A percentile compares a stretch with the other conserved stretches of the same genome.
Evolutionary conservation across 2,888 invertebrate genomes (phyloP).

Genomic region (Pheosia tremula): DNA sequence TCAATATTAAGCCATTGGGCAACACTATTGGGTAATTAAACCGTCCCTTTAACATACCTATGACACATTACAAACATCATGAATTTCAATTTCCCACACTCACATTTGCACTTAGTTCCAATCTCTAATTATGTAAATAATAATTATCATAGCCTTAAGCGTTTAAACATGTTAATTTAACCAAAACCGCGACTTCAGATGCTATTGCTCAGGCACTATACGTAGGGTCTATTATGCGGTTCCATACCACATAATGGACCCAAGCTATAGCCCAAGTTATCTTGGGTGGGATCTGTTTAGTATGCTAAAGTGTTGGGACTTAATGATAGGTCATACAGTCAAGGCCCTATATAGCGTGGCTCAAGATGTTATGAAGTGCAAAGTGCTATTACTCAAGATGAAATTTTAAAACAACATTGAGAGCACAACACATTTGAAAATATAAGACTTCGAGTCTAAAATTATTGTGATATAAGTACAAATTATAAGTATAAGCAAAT

Average conservation of each 20-base stretch:
- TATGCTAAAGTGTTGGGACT: constrained; percentile 28
- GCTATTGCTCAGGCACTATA: constrained; percentile 7
- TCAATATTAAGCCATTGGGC: too few relatives aligned
- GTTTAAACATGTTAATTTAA: constrained; percentile 57
- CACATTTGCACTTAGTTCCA: not conserved
- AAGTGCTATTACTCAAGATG: constrained; percentile 6
- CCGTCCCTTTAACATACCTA: too few relatives aligned
- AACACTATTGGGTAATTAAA: too few relatives aligned
- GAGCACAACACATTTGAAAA: too few relatives aligned
- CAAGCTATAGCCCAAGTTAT: constrained; percentile 35
- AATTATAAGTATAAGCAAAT: too few relatives aligned
- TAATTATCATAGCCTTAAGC: constrained; percentile 41
- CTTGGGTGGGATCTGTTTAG: constrained; percentile 37
- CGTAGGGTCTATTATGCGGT: constrained; percentile 31
- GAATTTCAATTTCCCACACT: too few relatives aligned
- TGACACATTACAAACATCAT: too few relatives aligned
- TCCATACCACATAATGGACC: constrained; percentile 40
- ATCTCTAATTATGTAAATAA: constrained; percentile 60
- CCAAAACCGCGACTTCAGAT: constrained; percentile 41
- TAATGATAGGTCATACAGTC: constrained; percentile 29
- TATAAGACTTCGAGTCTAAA: too few relatives aligned
- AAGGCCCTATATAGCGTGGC: constrained; percentile 14
- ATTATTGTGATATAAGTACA: too few relatives aligned
- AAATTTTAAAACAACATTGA: not conserved
- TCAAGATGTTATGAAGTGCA: constrained; percentile 23